phyloP scores from a whole-genome alignment of 2,113 vertebrate genomes.

The Ibidorhyncha struthersii region DNA sequence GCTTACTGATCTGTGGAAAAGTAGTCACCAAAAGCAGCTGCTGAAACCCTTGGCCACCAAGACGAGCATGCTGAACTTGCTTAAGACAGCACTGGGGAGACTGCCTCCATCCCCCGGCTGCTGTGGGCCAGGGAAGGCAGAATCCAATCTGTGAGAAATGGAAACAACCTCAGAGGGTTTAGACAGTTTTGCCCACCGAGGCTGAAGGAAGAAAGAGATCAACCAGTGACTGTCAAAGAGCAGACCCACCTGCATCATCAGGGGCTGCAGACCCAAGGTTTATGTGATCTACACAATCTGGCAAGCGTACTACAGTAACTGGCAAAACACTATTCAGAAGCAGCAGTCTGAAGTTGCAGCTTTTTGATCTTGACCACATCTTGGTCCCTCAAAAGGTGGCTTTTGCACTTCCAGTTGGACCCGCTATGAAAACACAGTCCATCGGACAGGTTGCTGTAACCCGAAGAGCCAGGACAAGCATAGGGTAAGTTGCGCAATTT shows the following conservation, averaged over 20 bases:
- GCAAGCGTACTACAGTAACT: accelerated
- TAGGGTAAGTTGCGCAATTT: neutral
- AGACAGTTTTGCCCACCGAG: neutral
- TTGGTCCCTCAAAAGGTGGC: neutral
- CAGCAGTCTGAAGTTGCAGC: neutral
- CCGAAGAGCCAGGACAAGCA: neutral
- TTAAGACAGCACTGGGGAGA: neutral
- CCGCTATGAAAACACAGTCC: neutral
- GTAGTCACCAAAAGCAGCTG: neutral
- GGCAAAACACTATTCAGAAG: neutral
- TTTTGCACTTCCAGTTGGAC: neutral
- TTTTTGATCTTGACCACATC: neutral
- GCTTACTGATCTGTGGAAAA: neutral
- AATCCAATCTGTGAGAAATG: neutral
- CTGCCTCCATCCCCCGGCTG: neutral
- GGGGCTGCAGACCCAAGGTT: neutral
- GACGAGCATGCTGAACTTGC: accelerated
- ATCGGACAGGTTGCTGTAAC: neutral
- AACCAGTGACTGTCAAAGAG: neutral
- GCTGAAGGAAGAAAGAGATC: neutral
- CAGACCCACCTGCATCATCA: neutral
- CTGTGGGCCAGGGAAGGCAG: neutral
- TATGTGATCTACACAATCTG: neutral
- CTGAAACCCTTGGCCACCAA: neutral
- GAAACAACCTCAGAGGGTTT: neutral